These are phyloP conservation scores for Trilocha varians DNA, from an alignment of 2,888 invertebrate species.

Conservation along the genomic window DNA sequence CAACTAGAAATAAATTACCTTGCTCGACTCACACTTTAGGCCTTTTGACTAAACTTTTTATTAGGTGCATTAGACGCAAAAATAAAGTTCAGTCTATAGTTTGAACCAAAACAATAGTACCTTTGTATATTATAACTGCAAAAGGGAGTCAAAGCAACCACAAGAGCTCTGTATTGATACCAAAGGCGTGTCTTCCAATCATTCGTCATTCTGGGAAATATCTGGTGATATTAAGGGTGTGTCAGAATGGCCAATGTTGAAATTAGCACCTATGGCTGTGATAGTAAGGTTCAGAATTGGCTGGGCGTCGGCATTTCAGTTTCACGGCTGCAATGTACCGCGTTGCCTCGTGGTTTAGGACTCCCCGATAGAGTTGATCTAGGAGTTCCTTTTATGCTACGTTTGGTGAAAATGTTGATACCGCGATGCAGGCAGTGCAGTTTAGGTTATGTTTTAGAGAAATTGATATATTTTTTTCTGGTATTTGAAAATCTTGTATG, in stretches of 20 bases:
- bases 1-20: too few relatives aligned
- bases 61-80: too few relatives aligned
- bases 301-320: slow-evolving; percentile 36
- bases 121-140: too few relatives aligned
- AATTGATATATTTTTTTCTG: too few relatives aligned
- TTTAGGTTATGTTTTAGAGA: slow-evolving; percentile 5
- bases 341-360: slow-evolving; percentile 46
- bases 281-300: slow-evolving; percentile 32
- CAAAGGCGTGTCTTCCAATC: slow-evolving; percentile 46
- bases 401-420: slow-evolving; percentile 25
- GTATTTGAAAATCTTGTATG: too few relatives aligned
- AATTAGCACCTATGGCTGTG: slow-evolving; percentile 32
- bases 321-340: slow-evolving; percentile 46
- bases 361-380: slow-evolving; percentile 23
- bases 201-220: slow-evolving; percentile 51
- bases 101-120: too few relatives aligned
- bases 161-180: slow-evolving; percentile 35
- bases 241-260: slow-evolving; percentile 68
- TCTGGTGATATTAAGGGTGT: slow-evolving; percentile 50
- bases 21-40: too few relatives aligned
- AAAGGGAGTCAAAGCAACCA: slow-evolving; percentile 52
- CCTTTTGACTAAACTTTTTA: too few relatives aligned
- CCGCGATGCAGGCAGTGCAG: slow-evolving; percentile 30
- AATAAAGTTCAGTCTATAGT: too few relatives aligned
- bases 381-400: slow-evolving; percentile 25